These are phyloP conservation scores for Muscicapa comitata DNA, from an alignment of 2,797 vertebrate genomes.

Conservation along the genomic window DNA sequence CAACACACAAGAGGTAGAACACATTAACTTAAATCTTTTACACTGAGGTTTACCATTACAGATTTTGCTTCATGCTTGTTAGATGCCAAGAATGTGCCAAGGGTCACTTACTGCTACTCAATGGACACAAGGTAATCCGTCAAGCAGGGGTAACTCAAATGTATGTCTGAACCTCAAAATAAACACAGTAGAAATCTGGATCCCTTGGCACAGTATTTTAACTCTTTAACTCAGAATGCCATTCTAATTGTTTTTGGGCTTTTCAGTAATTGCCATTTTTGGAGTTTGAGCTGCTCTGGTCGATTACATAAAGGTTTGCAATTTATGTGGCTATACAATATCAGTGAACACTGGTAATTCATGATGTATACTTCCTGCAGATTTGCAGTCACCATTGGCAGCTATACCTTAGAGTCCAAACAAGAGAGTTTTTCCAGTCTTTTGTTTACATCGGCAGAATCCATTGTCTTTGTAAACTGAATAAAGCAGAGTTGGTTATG, in stretches of 20 bases:
- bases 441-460: conserved; percentile 78
- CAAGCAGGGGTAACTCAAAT: neutral
- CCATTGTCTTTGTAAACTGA: conserved; percentile 85
- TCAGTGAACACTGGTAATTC: neutral
- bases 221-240: neutral
- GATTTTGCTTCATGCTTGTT: conserved; percentile 37
- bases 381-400: neutral
- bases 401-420: conserved; percentile 90
- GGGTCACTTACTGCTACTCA: conserved; percentile 11
- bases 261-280: neutral
- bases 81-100: conserved; percentile 33
- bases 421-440: conserved; percentile 88
- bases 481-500: conserved; percentile 87
- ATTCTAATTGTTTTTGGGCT: neutral
- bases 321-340: neutral
- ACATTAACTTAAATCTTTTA: conserved; percentile 2
- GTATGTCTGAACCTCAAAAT: neutral
- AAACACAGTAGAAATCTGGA: neutral
- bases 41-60: conserved; percentile 4
- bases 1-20: conserved; percentile 15
- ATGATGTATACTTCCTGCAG: neutral
- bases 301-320: neutral
- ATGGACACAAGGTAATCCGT: neutral
- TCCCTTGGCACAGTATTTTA: neutral
- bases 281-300: neutral